Evolutionary conservation across 2,888 invertebrate genomes (phyloP), one percentile per base, ranked within the genome.

Genomic region (Plagiodera versicolora): DNA sequence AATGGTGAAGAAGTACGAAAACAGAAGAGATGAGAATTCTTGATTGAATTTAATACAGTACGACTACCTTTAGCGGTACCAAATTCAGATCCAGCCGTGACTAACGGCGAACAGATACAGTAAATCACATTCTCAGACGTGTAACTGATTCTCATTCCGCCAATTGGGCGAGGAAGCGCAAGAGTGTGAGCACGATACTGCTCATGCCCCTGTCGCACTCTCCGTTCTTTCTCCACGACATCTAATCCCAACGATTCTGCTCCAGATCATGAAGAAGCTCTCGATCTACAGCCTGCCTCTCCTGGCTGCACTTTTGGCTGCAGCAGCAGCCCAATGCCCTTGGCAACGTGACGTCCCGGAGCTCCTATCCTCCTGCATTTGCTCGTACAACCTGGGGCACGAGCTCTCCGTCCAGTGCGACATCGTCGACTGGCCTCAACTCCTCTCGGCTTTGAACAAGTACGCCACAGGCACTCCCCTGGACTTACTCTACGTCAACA

Each of bases 401-500:
- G 93, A 94, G 77, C 83, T 95, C 11, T 93, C 93, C 30, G 90
- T 95, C 66, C 94, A 95, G 81, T 95, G 94, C 80, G 93, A 94
- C 81, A 90, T 92, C 85, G 93, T 94, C 61, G 89, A 93, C 74
- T 93, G 92, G 78, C 81, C 85, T 48, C 84, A 86, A 67, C 83
- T 95, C n/a, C 78, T 94, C 70, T 81, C 86, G 58, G 89, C 92
- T 24, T 82, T 92, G 78, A 86, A 90, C 75, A 85, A 86, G 70
- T 87, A 88, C 81, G 86, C 89, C 18, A 83, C 84, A 65, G 83
- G 84, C 68, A 87, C 86, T 56, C 84, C 88, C 52, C 83, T 95
- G 68, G 95, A 95, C 79, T 84, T 95, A 66, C 85, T 95, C 39
- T 94, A 95, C 79, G 86, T 95, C 63, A 94, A 94, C 81, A 95